Conservation (phyloP, 1,140 invertebrate species). For the Teleogryllus occipitalis region DNA sequence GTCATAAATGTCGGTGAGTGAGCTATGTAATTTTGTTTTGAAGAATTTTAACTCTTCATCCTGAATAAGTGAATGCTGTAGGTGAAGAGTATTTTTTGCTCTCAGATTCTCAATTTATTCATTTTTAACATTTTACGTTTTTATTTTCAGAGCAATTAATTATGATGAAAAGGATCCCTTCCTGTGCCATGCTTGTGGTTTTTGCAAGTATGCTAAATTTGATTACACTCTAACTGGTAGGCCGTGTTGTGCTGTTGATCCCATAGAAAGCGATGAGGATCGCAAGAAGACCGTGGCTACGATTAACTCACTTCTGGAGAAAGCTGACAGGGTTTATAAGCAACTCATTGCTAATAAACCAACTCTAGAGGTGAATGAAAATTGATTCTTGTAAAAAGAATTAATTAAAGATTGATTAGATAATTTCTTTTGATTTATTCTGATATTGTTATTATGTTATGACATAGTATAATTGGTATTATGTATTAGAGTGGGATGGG, state of each 20-base stretch:
- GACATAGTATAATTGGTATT: background rate
- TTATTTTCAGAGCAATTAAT: slow-evolving; percentile 72
- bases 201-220: slow-evolving; percentile 99
- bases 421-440: too few species aligned
- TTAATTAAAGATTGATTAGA: background rate
- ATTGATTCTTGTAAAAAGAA: background rate
- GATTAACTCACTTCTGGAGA: slow-evolving; percentile 85
- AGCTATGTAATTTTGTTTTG: background rate
- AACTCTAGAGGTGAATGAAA: slow-evolving; percentile 58
- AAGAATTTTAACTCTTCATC: too few species aligned
- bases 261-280: slow-evolving; percentile 95
- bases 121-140: slow-evolving; percentile 10
- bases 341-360: slow-evolving; percentile 84
- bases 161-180: slow-evolving; percentile 99
- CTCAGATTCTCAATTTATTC: background rate
- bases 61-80: too few species aligned
- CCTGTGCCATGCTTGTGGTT: slow-evolving; percentile 95
- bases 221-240: slow-evolving; percentile 86
- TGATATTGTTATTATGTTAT: background rate
- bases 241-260: slow-evolving; percentile 91
- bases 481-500: background rate
- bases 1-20: slow-evolving; percentile 85
- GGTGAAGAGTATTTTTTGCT: too few species aligned
- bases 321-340: slow-evolving; percentile 89
- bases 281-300: slow-evolving; percentile 86